Conservation (phyloP, 2,888 invertebrate genomes). For the Stenichneumon culpator region DNA sequence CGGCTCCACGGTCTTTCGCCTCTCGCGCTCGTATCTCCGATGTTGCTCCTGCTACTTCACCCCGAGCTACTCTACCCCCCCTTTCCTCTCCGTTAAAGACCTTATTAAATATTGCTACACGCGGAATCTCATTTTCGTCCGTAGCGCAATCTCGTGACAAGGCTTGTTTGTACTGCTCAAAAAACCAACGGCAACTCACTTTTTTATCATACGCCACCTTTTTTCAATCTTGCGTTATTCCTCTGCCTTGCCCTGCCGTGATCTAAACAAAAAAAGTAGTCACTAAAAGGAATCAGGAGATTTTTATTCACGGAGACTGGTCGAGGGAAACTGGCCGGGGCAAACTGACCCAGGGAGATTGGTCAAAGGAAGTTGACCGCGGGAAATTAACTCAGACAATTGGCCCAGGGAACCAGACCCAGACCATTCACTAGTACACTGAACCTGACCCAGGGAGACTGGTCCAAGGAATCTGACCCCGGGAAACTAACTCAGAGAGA, state of each 20-base stretch:
- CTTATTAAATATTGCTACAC: slow-evolving; percentile 83
- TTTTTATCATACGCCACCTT: not conserved
- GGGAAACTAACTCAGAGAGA: too few species aligned
- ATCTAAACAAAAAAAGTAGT: not conserved
- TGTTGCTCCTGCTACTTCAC: slow-evolving; percentile 82
- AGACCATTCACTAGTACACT: too few species aligned
- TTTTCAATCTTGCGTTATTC: not conserved
- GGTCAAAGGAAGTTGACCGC: too few species aligned
- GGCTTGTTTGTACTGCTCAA: slow-evolving; percentile 46
- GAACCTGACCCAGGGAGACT: too few species aligned
- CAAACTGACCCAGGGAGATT: not conserved
- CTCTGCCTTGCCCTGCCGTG: not conserved
- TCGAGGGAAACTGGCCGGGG: not conserved
- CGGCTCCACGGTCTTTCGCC: slow-evolving; percentile 76
- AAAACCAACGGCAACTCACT: not conserved
- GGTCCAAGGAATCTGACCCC: too few species aligned
- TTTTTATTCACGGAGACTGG: not conserved
- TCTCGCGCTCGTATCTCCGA: slow-evolving; percentile 60
- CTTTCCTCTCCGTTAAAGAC: slow-evolving; percentile 78
- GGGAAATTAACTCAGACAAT: too few species aligned
- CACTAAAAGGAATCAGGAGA: not conserved
- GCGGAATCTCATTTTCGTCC: slow-evolving; percentile 76
- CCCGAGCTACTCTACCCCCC: slow-evolving; percentile 78
- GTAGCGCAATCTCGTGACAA: slow-evolving; percentile 4
- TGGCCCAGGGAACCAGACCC: too few species aligned